Evolutionary conservation across 2,888 invertebrate species (phyloP).

Genomic region (Ophion ventricosus): DNA sequence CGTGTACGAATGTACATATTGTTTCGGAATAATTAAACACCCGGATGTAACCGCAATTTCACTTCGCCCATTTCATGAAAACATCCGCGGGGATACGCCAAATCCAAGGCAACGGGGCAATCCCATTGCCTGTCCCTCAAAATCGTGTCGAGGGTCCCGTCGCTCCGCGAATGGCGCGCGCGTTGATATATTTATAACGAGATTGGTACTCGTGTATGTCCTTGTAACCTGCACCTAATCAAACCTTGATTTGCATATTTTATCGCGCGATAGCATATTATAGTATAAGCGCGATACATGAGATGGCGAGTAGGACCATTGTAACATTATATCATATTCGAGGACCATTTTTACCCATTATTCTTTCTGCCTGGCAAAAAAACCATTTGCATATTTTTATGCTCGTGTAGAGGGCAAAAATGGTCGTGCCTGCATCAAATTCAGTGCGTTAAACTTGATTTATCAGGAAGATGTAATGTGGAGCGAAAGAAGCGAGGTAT

Average conservation of each 20-base stretch:
- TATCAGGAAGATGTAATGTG: constrained; percentile 21
- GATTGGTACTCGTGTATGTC: constrained; percentile 14
- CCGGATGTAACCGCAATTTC: constrained; percentile 37
- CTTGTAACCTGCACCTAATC: constrained; percentile 18
- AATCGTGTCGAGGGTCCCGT: constrained; percentile 11
- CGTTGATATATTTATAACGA: constrained; percentile 40
- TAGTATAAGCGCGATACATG: background rate
- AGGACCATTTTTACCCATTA: background rate
- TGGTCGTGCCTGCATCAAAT: constrained; percentile 5
- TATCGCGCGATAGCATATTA: background rate
- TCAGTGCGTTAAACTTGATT: constrained; percentile 41
- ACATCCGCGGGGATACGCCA: background rate
- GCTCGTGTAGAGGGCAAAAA: constrained; percentile 1
- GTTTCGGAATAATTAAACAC: background rate
- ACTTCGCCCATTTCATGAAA: constrained; percentile 24
- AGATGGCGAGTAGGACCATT: background rate
- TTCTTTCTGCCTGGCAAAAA: background rate
- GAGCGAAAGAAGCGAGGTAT: constrained; percentile 35
- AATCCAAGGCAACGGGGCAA: background rate
- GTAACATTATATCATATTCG: background rate
- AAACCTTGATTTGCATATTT: constrained; percentile 25
- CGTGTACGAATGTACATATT: background rate
- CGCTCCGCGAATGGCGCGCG: background rate
- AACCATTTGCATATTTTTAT: constrained; percentile 9
- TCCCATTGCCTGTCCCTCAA: constrained; percentile 48